Evolutionary conservation across 2,797 vertebrate genomes (phyloP).

Genomic region (Acanthis flammea): DNA sequence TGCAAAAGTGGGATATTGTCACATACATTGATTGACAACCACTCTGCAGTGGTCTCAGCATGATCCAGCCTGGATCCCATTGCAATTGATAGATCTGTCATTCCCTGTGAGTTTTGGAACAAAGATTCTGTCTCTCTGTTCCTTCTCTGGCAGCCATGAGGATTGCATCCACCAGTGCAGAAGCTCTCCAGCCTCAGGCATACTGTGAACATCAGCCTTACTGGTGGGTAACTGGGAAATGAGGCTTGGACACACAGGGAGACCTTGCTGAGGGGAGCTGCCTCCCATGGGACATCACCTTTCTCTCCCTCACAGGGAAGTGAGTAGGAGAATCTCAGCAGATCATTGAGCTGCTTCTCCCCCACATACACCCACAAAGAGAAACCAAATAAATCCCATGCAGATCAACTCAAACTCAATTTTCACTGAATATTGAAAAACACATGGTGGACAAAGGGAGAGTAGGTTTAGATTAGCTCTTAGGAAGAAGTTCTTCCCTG

Average conservation of each 20-base stretch:
- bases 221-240: background rate
- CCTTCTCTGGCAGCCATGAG: background rate
- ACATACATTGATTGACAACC: background rate
- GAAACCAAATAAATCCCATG: background rate
- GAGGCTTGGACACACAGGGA: background rate
- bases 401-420: background rate
- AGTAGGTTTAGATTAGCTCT: background rate
- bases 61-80: background rate
- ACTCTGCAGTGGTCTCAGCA: background rate
- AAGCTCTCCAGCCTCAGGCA: background rate
- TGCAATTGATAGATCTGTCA: background rate
- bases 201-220: background rate
- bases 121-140: background rate
- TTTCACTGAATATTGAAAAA: background rate
- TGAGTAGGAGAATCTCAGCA: background rate
- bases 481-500: background rate
- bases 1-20: background rate
- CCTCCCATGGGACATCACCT: accelerated
- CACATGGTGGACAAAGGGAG: background rate
- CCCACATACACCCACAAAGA: background rate
- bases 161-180: background rate
- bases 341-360: background rate
- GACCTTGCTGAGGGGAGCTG: background rate
- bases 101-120: background rate
- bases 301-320: background rate